Evolutionary conservation across 2,113 vertebrate genomes (phyloP), one percentile per base, ranked within the genome.

Genomic region (Archocentrus centrarchus): DNA sequence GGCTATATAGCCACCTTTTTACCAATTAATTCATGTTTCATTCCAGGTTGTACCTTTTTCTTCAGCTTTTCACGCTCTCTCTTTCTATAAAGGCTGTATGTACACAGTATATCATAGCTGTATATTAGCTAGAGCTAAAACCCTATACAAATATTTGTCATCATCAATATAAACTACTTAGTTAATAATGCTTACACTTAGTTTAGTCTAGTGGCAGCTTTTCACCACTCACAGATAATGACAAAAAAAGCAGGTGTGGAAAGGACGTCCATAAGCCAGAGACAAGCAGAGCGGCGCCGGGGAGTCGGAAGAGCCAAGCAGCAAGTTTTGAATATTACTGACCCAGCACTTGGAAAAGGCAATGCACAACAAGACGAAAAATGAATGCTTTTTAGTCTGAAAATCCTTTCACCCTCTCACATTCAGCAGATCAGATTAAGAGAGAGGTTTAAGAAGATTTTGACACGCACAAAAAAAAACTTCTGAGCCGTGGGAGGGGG

Each of bases 381-480:
- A 95, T 96, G 97, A 98, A 97, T 97, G 97, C 96, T 97, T 97
- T 97, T 98, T 97, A 97, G 97, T 97, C 97, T 96, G 96, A 94
- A 95, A 98, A 97, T 98, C 97, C 97, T 98, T 99, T 99, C 97
- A 99, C 97, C 97, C 97, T 98, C 97, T 99, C 97, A 97, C 96
- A 98, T 97, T 97, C 86, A 97, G 97, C 92, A 98, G 97, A 99
- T 99, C 95, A 99, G 98, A 99, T 99, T 99, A 99, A 97, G 97
- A 98, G 96, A 97, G 97, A 99, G 97, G 97, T 99, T 99, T 99
- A 98, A 99, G 97, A 97, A 99, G 98, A 98, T 99, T 98, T 98
- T 96, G 96, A 97, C 96, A 96, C 78, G 35, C 91, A 93, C 83
- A 96, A 96, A 97, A 97, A 39, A 96, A 96, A 95, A 96, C 96